A percentile compares a stretch with the other conserved stretches of the same genome.
Conservation (phyloP, 2,888 invertebrate genomes). For the Epinotia brunnichana region DNA sequence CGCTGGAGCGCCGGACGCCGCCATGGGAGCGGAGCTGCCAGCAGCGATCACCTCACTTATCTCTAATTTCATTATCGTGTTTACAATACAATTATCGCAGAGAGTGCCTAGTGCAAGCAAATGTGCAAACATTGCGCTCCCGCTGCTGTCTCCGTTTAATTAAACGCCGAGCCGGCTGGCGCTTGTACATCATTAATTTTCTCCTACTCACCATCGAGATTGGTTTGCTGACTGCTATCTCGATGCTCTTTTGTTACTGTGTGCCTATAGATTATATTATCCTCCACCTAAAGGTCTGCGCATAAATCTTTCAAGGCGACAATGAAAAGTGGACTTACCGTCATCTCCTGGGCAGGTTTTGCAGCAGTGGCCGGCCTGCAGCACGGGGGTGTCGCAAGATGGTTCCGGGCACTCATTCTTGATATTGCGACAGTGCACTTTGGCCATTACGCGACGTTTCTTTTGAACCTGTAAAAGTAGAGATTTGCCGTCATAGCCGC, state of each 20-base stretch:
- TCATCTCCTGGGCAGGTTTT: conserved; percentile 94
- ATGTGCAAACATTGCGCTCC: conserved; percentile 37
- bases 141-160: conserved; percentile 50
- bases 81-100: conserved; percentile 56
- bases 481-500: conserved; percentile 5
- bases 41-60: conserved; percentile 56
- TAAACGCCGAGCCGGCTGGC: conserved; percentile 48
- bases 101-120: conserved; percentile 48
- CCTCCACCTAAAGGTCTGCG: conserved; percentile 29
- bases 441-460: conserved; percentile 93
- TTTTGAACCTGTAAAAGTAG: conserved; percentile 88
- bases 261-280: conserved; percentile 37
- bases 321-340: conserved; percentile 81
- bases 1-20: conserved; percentile 14
- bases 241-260: conserved; percentile 58
- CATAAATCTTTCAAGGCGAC: conserved; percentile 35
- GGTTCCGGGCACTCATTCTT: conserved; percentile 96
- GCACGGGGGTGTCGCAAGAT: conserved; percentile 92
- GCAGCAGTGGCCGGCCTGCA: conserved; percentile 94
- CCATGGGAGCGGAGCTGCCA: conserved; percentile 43
- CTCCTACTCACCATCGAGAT: conserved; percentile 55
- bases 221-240: conserved; percentile 54
- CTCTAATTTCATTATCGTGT: conserved; percentile 58
- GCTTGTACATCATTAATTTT: conserved; percentile 55
- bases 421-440: conserved; percentile 94